Evolutionary conservation across 2,113 vertebrate species (phyloP).

Genomic region (Protobothrops mucrosquamatus): DNA sequence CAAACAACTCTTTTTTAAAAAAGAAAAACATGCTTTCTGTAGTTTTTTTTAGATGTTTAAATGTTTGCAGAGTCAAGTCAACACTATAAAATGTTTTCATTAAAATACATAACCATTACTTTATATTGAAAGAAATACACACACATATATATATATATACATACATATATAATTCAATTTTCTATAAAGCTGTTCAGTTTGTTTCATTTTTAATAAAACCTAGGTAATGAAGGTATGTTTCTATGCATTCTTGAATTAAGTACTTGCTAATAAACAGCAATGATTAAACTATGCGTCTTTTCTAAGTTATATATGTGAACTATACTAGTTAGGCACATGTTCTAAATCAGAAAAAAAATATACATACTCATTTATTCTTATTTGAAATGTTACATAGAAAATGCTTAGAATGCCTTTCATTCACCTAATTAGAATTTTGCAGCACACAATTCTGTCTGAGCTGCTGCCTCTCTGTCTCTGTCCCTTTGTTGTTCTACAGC

Average conservation of each 20-base stretch:
- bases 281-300: not conserved
- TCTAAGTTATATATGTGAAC: too few relatives aligned
- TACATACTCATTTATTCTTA: not conserved
- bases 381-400: not conserved
- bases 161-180: accelerated
- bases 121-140: not conserved
- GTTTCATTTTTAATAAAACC: not conserved
- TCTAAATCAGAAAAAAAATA: not conserved
- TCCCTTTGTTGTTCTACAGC: not conserved
- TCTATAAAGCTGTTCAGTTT: not conserved
- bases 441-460: not conserved
- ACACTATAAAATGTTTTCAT: not conserved
- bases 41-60: constrained; percentile 9
- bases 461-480: not conserved
- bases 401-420: not conserved
- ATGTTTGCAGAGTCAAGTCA: not conserved
- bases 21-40: not conserved
- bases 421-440: not conserved
- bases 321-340: not conserved
- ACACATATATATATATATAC: not conserved
- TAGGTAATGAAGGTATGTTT: accelerated
- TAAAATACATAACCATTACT: not conserved
- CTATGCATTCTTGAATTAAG: not conserved
- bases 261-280: not conserved
- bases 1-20: constrained; percentile 45